Evolutionary conservation across 2,113 vertebrate species (phyloP).

Genomic region (Lagopus leucura): DNA sequence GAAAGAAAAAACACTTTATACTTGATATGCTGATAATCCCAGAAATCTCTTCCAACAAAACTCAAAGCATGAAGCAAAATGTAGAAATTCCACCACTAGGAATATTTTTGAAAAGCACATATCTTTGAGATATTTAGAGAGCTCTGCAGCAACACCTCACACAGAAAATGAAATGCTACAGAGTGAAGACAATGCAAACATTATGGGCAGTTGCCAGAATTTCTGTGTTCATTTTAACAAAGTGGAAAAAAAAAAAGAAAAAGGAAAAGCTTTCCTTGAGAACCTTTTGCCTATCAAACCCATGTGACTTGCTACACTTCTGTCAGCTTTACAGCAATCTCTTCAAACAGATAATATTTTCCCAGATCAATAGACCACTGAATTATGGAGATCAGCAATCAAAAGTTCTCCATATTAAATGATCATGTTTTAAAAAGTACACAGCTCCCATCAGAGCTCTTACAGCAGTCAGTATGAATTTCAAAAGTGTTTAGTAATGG

Average conservation of each 20-base stretch:
- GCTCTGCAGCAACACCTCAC: not conserved
- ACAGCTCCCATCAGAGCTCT: conserved; percentile 18
- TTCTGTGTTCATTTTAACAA: not conserved
- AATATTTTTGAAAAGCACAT: not conserved
- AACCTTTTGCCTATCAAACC: not conserved
- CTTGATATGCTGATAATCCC: not conserved
- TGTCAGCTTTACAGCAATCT: not conserved
- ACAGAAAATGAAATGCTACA: not conserved
- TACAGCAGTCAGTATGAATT: conserved; percentile 25
- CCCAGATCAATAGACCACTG: fast-evolving
- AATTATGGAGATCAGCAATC: not conserved
- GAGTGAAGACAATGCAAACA: not conserved
- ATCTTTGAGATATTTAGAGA: not conserved
- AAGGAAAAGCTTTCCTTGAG: not conserved
- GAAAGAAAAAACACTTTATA: conserved; percentile 15
- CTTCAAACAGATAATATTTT: not conserved
- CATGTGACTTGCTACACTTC: not conserved
- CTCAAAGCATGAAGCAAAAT: conserved; percentile 1
- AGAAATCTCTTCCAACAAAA: conserved; percentile 10
- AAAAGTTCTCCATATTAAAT: not conserved
- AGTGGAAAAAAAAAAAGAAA: not conserved
- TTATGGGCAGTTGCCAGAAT: not conserved
- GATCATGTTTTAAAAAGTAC: not conserved
- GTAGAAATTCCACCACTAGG: not conserved
- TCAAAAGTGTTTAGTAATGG: conserved; percentile 9